Evolutionary conservation across 2,113 vertebrate species (phyloP).

Genomic region (Salvelinus fontinalis): DNA sequence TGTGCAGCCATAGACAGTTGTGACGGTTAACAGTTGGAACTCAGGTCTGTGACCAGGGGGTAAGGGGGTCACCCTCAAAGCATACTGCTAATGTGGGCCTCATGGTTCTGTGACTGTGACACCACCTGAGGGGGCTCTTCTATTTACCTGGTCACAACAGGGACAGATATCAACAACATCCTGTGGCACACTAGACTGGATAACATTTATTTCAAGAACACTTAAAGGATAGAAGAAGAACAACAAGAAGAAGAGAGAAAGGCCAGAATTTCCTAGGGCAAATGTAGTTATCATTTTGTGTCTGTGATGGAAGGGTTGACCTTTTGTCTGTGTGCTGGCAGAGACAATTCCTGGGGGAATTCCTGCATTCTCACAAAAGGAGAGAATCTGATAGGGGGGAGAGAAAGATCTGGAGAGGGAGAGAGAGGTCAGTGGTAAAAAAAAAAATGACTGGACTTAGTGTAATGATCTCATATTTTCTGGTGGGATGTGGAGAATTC

Average conservation of each 20-base stretch:
- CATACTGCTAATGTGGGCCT: background rate
- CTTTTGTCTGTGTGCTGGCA: constrained; percentile 16
- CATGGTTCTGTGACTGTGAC: constrained; percentile 6
- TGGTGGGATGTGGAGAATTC: background rate
- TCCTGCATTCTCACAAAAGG: constrained; percentile 17
- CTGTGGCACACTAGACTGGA: background rate
- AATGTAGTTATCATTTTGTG: constrained; percentile 11
- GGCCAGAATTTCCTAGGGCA: background rate
- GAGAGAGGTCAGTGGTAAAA: constrained; percentile 12
- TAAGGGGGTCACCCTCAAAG: constrained; percentile 26
- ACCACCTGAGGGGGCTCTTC: background rate
- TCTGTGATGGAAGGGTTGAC: constrained; percentile 25
- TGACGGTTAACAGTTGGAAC: constrained; percentile 15
- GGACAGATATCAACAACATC: too few relatives aligned
- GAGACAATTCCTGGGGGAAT: constrained; percentile 30
- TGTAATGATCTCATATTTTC: constrained; percentile 22
- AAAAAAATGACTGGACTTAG: background rate
- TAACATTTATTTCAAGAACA: background rate
- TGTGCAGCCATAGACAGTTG: background rate
- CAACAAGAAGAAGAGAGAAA: background rate
- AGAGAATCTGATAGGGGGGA: constrained; percentile 5
- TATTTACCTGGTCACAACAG: too few relatives aligned
- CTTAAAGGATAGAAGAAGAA: background rate
- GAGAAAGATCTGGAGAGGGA: constrained; percentile 1
- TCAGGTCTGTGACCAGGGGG: constrained; percentile 35